Conservation (phyloP, 2,888 invertebrate species). For the Maniola hyperantus region DNA sequence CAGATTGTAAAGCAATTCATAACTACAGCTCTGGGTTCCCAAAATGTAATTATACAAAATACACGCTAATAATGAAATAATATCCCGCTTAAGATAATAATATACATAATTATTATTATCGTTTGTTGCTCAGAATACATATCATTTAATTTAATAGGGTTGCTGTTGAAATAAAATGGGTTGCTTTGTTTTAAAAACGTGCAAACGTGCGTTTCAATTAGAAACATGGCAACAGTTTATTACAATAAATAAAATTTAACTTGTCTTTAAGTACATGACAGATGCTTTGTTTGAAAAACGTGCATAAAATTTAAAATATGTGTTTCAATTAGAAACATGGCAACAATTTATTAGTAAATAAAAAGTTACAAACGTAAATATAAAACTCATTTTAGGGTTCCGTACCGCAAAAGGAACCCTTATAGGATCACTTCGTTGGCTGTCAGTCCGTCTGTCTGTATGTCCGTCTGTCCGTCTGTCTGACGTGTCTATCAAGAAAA, state of each 20-base stretch:
- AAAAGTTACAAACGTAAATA: no score
- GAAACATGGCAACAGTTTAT: no score
- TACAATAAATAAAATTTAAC: not conserved
- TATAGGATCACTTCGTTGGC: no score
- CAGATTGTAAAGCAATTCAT: not conserved
- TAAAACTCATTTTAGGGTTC: no score
- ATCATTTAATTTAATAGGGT: not conserved
- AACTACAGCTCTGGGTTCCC: not conserved
- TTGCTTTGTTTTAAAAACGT: not conserved
- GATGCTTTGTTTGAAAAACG: not conserved
- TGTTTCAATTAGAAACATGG: no score
- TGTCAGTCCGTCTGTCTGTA: no score
- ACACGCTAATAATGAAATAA: conserved; percentile 1
- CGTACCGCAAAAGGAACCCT: no score
- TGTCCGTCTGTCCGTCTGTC: no score
- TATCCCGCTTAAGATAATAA: not conserved
- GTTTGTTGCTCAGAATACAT: not conserved
- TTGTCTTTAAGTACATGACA: not conserved
- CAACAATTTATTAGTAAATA: no score
- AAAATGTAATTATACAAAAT: conserved; percentile 1
- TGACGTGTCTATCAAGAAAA: no score
- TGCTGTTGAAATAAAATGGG: not conserved
- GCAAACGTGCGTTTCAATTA: not conserved
- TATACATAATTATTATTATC: not conserved
- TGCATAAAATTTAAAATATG: not conserved